phyloP scores from a whole-genome alignment of 64 coral and sea anemone genomes.

The Porites lutea region DNA sequence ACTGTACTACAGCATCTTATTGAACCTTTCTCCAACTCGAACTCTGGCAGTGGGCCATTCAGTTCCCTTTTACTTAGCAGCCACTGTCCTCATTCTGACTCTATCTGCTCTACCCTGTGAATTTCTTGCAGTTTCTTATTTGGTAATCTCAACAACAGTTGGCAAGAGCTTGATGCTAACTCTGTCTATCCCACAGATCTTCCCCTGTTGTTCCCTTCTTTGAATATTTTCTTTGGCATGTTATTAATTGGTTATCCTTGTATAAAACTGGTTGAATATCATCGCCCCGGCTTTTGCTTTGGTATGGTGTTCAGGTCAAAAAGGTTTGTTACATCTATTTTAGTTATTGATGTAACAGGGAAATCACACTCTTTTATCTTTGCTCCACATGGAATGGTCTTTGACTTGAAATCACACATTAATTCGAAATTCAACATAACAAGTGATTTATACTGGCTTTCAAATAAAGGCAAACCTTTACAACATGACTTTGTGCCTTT shows the following conservation, averaged over 20 bases:
- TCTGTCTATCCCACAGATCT: background rate
- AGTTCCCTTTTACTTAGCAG: background rate
- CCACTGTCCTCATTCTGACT: background rate
- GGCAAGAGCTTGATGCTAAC: background rate
- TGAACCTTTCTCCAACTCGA: background rate
- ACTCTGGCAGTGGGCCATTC: background rate
- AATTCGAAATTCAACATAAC: slow-evolving; percentile 11
- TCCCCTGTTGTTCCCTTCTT: background rate
- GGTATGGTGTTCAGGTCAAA: background rate
- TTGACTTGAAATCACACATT: background rate
- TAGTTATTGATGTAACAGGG: background rate
- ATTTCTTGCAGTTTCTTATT: background rate
- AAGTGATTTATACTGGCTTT: slow-evolving; percentile 23
- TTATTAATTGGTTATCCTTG: background rate
- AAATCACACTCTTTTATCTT: background rate
- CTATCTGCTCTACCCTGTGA: background rate
- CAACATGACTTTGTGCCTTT: slow-evolving; percentile 1
- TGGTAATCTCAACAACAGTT: background rate
- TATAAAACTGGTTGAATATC: background rate
- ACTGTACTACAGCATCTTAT: too few species aligned
- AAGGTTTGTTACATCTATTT: background rate
- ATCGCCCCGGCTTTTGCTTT: background rate
- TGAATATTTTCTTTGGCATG: background rate
- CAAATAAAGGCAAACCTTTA: background rate
- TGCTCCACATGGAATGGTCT: background rate